Percentiles rank a stretch among this genome's conserved stretches.
Conservation (phyloP, 2,888 invertebrate genomes). For the Nomada ferruginata region DNA sequence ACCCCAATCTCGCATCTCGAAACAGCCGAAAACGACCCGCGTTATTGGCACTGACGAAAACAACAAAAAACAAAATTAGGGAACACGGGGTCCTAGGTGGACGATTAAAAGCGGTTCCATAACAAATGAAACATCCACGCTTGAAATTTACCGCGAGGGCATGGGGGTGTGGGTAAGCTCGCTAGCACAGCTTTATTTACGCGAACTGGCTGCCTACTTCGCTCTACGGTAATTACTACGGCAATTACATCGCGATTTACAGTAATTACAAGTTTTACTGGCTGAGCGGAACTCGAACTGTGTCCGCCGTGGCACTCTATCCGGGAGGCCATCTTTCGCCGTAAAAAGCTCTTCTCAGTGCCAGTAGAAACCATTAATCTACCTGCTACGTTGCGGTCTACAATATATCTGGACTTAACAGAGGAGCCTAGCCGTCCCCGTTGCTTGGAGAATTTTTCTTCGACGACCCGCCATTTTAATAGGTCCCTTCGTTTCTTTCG, state of each 20-base stretch:
- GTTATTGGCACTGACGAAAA: too few relatives aligned
- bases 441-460: conserved; percentile 43
- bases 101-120: conserved; percentile 58
- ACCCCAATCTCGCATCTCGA: too few relatives aligned
- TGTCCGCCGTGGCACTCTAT: conserved; percentile 48
- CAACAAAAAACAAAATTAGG: too few relatives aligned
- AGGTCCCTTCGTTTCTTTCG: conserved; percentile 7
- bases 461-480: conserved; percentile 43
- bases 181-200: conserved; percentile 76
- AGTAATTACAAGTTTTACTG: conserved; percentile 78
- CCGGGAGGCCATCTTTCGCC: conserved; percentile 44
- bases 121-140: conserved; percentile 61
- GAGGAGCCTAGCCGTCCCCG: conserved; percentile 33
- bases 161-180: conserved; percentile 48
- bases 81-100: conserved; percentile 9
- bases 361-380: conserved; percentile 58
- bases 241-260: conserved; percentile 78
- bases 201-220: conserved; percentile 71
- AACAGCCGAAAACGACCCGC: neutral
- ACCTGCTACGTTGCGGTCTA: conserved; percentile 36
- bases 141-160: conserved; percentile 51
- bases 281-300: conserved; percentile 60
- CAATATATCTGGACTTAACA: conserved; percentile 55
- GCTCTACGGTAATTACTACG: conserved; percentile 74
- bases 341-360: conserved; percentile 50